phyloP scores from a whole-genome alignment of 2,113 vertebrate species.

The Lophius piscatorius region DNA sequence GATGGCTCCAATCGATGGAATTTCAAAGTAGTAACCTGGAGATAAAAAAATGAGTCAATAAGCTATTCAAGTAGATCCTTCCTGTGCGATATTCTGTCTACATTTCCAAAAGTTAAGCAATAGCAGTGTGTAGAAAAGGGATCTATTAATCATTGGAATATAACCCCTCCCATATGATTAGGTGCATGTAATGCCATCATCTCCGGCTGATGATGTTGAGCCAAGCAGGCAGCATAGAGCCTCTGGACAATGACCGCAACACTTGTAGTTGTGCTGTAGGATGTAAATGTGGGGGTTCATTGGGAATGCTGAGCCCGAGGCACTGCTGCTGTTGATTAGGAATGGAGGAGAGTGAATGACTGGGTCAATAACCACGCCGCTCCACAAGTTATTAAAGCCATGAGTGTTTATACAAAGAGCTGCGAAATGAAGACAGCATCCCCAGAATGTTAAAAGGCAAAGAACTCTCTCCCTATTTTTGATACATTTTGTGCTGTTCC shows the following conservation, averaged over 20 bases:
- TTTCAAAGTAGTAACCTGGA: conserved; percentile 98
- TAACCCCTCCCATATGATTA: conserved; percentile 38
- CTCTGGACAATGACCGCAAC: conserved; percentile 35
- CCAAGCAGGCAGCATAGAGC: background rate
- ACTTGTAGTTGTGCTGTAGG: conserved; percentile 30
- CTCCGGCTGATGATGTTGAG: conserved; percentile 14
- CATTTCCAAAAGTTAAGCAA: conserved; percentile 10
- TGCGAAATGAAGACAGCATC: conserved; percentile 62
- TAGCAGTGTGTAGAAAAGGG: conserved; percentile 3
- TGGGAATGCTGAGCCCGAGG: conserved; percentile 66
- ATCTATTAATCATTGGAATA: conserved; percentile 25
- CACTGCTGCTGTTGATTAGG: conserved; percentile 70
- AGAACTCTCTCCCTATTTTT: conserved; percentile 66
- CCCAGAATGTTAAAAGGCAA: conserved; percentile 71
- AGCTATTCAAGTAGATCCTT: background rate
- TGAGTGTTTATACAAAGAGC: conserved; percentile 78
- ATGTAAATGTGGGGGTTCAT: conserved; percentile 67
- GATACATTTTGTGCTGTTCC: conserved; percentile 54
- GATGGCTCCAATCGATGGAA: conserved; percentile 97
- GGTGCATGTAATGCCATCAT: conserved; percentile 29
- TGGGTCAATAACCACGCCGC: conserved; percentile 75
- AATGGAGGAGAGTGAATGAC: conserved; percentile 73
- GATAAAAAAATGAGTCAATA: conserved; percentile 49
- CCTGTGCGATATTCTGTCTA: background rate
- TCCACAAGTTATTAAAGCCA: conserved; percentile 77